Percentiles rank a stretch among this genome's conserved stretches.
These are phyloP conservation scores for Pristiophorus japonicus DNA, from an alignment of 2,113 vertebrate species.

Conservation along the genomic window DNA sequence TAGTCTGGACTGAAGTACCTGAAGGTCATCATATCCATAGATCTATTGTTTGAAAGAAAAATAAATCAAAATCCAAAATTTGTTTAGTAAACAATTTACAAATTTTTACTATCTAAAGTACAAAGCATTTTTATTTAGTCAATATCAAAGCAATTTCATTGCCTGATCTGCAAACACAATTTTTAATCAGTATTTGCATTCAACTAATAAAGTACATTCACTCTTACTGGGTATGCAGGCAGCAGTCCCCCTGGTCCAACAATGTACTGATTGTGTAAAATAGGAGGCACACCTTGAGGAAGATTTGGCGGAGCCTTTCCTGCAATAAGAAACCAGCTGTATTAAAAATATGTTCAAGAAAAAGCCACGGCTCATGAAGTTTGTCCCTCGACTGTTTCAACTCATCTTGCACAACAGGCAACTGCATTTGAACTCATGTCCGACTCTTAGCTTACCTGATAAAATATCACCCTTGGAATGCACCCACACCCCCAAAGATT, in stretches of 20 bases:
- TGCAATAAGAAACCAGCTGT: slow-evolving; percentile 45
- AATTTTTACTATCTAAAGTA: not conserved
- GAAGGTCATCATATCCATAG: slow-evolving; percentile 94
- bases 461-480: not conserved
- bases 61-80: slow-evolving; percentile 19
- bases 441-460: not conserved
- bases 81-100: not conserved
- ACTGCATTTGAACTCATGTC: not conserved
- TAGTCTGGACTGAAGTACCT: slow-evolving; percentile 91
- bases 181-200: not conserved
- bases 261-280: slow-evolving; percentile 95
- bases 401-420: not conserved
- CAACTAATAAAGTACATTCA: not conserved
- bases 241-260: slow-evolving; percentile 93
- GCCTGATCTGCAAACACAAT: not conserved
- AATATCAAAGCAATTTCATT: not conserved
- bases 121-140: not conserved
- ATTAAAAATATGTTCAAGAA: not conserved
- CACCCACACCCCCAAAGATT: not conserved
- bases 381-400: not conserved
- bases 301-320: slow-evolving; percentile 93
- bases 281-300: slow-evolving; percentile 84
- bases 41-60: slow-evolving; percentile 66
- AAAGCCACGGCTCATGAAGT: not conserved
- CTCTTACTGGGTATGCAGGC: slow-evolving; percentile 89